Conservation (phyloP, 2,797 vertebrate species). For the Podarcis siculus region DNA sequence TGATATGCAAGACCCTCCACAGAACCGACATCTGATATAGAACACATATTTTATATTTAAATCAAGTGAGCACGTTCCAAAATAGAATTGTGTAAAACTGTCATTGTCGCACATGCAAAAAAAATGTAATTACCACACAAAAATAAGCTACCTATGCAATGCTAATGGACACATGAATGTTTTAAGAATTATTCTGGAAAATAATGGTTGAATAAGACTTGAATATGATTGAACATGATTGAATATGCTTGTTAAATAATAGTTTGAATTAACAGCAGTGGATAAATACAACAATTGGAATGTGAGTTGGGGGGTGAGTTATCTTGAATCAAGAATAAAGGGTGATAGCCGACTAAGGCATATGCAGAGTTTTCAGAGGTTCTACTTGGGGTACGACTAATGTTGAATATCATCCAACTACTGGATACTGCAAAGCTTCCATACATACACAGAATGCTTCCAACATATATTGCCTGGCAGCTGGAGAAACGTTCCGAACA, state of each 20-base stretch:
- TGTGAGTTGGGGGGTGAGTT: neutral
- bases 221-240: neutral
- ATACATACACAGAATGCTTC: neutral
- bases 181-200: neutral
- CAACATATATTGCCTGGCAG: neutral
- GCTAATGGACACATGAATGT: too few relatives aligned
- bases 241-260: neutral
- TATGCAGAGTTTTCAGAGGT: too few relatives aligned
- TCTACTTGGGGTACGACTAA: too few relatives aligned
- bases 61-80: neutral
- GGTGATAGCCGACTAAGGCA: neutral
- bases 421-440: neutral
- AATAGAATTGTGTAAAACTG: neutral
- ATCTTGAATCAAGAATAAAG: neutral
- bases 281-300: neutral
- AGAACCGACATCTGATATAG: conserved; percentile 90
- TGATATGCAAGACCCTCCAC: conserved; percentile 98
- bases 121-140: neutral
- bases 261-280: neutral
- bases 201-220: neutral
- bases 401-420: too few relatives aligned
- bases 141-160: neutral
- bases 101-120: neutral
- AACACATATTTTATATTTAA: conserved; percentile 26
- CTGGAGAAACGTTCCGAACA: neutral